Evolutionary conservation across 2,797 vertebrate species (phyloP).

Genomic region (Sternarchorhynchus goeldii): DNA sequence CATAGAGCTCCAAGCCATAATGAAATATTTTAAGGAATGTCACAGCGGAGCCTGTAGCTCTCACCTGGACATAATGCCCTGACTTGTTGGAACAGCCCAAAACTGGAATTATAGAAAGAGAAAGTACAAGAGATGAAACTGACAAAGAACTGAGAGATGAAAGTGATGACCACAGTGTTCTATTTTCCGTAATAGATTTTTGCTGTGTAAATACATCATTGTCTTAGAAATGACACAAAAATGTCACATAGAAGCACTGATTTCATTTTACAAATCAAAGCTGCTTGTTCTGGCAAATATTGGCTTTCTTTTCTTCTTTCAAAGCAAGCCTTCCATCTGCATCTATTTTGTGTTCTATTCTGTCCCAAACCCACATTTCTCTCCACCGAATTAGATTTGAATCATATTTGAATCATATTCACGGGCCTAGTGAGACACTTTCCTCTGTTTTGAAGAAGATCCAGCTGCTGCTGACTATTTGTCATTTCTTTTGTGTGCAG

Average conservation of each 20-base stretch:
- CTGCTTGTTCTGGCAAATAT: not conserved
- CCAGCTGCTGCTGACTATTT: slow-evolving; percentile 17
- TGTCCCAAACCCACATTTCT: slow-evolving; percentile 20
- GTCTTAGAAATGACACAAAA: not conserved
- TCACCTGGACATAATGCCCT: slow-evolving; percentile 15
- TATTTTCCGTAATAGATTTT: not conserved
- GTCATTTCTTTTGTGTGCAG: slow-evolving; percentile 19
- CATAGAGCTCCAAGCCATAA: not conserved
- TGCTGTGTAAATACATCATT: not conserved
- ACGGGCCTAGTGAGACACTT: slow-evolving; percentile 30
- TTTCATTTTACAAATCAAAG: slow-evolving; percentile 9
- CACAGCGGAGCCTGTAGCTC: slow-evolving; percentile 28
- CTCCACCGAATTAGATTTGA: slow-evolving; percentile 34
- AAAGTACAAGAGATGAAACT: not conserved
- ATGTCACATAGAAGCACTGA: not conserved
- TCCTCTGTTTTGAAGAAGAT: slow-evolving; percentile 21
- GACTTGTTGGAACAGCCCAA: slow-evolving; percentile 31
- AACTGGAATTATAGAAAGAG: not conserved
- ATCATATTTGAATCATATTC: slow-evolving; percentile 28
- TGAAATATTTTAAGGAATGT: slow-evolving; percentile 31
- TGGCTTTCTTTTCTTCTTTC: slow-evolving; percentile 13
- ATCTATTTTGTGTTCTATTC: slow-evolving; percentile 19
- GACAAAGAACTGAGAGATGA: not conserved
- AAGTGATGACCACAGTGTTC: not conserved
- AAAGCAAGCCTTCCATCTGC: slow-evolving; percentile 31